phyloP scores from a whole-genome alignment of 2,888 invertebrate genomes.

The Tolmerus cingulatus region DNA sequence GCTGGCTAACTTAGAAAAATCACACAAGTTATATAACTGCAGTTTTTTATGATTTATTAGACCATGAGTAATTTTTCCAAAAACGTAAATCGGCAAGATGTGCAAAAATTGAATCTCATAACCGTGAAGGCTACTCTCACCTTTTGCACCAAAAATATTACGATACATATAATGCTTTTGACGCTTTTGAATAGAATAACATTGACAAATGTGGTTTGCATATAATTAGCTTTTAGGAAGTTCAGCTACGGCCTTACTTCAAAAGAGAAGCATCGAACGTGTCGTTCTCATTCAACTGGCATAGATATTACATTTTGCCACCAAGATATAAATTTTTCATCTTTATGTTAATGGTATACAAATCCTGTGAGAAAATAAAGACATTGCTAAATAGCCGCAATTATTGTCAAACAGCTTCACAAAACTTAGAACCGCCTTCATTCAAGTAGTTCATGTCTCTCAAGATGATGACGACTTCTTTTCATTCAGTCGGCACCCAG shows the following conservation, averaged over 20 bases:
- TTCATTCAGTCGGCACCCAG: background rate
- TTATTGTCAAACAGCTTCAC: background rate
- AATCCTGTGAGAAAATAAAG: background rate
- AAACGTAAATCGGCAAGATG: background rate
- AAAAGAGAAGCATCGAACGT: background rate
- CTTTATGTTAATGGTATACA: background rate
- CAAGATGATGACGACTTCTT: background rate
- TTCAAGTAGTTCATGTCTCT: background rate
- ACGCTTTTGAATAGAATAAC: background rate
- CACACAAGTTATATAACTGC: background rate
- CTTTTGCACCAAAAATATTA: background rate
- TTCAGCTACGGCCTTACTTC: background rate
- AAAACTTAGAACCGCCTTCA: background rate
- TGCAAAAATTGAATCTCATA: background rate
- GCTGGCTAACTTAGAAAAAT: background rate
- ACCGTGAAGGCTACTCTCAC: background rate
- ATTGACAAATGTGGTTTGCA: background rate
- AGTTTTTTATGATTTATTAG: background rate
- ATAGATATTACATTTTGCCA: background rate
- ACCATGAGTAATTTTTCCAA: background rate
- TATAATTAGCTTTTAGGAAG: background rate
- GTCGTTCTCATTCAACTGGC: background rate
- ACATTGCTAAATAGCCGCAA: background rate
- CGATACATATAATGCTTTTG: background rate
- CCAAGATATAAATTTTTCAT: background rate